Base-by-base conservation (phyloP, 2,113 vertebrate species). In the Nymphicus hollandicus region DNA sequence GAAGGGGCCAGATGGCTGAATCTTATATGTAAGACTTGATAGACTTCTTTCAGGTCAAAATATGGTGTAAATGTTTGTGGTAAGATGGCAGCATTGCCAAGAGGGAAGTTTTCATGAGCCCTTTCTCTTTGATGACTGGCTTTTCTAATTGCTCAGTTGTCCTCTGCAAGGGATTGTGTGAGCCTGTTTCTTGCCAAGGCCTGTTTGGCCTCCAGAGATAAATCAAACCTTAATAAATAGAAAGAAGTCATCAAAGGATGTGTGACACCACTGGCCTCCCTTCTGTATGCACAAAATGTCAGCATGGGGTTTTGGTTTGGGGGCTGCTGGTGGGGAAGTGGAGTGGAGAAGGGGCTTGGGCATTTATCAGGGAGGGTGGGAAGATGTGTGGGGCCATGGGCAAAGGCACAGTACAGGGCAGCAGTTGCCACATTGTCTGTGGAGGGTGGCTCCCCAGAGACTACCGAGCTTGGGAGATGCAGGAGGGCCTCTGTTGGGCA, bases 31-130 rank as follows among this genome's bases (percentile, higher is more conserved):
- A 65, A 77, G 33, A 29, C 29, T 73, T 18, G 41, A 69, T 17
- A 89, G 81, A n/a, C 65, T 44, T 37, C 20, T 65, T 52, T 70
- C 28, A n/a, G 85, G 79, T 89, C 88, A 88, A 87, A 91, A 52
- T 24, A 33, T 0, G 6, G 24, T 70, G 10, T 72, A 44, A 70
- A 49, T 37, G 31, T 58, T 63, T n/a, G 31, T 63, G n/a, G 66
- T 66, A 61, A 74, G 35, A 56, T 58, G 50, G 37, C 68, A 91
- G 77, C 39, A 37, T 43, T 71, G 68, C 28, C 1, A 6, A 43
- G 33, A 73, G 35, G n/a, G 49, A 65, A 2, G 23, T 70, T 81
- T 81, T 79, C 55, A 39, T 53, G 28, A 86, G 37, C 64, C 13
- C 53, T 44, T 89, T 83, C 29, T 86, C 33, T 69, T 58, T 55